phyloP scores from a whole-genome alignment of 2,888 invertebrate species.

The Perithous albicinctus region DNA sequence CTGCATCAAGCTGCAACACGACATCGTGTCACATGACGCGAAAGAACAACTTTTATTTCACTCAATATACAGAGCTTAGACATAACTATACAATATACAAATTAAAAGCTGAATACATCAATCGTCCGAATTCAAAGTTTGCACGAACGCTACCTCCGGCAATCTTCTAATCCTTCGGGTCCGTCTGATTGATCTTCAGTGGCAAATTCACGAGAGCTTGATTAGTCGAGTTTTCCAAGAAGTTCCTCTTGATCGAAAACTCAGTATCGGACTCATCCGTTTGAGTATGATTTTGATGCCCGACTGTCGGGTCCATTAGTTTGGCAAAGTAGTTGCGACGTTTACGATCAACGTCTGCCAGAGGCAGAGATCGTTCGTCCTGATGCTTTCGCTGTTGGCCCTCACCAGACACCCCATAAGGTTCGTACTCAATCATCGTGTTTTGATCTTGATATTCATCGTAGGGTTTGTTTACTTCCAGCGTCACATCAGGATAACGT shows the following conservation, averaged over 20 bases:
- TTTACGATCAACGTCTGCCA: conserved; percentile 44
- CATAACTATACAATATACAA: background rate
- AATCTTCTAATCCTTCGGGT: background rate
- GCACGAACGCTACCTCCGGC: background rate
- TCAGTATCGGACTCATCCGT: conserved; percentile 24
- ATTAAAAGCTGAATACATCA: background rate
- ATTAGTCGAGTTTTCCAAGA: conserved; percentile 5
- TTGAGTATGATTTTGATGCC: conserved; percentile 37
- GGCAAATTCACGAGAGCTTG: background rate
- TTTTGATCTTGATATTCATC: conserved; percentile 54
- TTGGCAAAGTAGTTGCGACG: conserved; percentile 45
- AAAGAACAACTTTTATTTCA: background rate
- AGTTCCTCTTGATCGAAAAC: conserved; percentile 13
- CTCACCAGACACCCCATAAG: conserved; percentile 33
- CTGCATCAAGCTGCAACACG: conserved; percentile 10
- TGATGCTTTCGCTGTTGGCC: conserved; percentile 22
- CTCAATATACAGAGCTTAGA: background rate
- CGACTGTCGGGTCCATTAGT: conserved; percentile 29
- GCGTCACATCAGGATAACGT: conserved; percentile 38
- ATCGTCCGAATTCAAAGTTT: background rate
- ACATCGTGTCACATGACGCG: background rate
- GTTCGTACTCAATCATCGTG: conserved; percentile 48
- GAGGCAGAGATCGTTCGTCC: conserved; percentile 41
- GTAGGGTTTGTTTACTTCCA: conserved; percentile 46
- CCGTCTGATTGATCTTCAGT: conserved; percentile 23